phyloP scores from a whole-genome alignment of 2,113 vertebrate genomes.

The Oreochromis niloticus region DNA sequence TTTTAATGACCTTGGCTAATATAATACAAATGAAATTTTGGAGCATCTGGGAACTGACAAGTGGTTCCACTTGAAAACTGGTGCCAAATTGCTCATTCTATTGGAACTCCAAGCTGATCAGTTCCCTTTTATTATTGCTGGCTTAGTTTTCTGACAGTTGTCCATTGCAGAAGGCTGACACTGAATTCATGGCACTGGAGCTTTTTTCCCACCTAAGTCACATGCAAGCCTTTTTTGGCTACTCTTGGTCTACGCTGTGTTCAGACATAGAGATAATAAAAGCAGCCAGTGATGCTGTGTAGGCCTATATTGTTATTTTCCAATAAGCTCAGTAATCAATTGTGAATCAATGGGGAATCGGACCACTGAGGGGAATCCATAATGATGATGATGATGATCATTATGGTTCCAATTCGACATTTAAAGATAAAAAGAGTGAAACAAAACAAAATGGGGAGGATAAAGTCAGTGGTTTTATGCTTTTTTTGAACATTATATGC shows the following conservation, averaged over 20 bases:
- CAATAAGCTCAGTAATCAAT: not conserved
- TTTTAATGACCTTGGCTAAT: not conserved
- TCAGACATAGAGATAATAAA: not conserved
- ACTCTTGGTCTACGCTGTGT: not conserved
- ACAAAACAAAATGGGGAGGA: not conserved
- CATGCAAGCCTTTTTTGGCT: not conserved
- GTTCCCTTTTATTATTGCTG: not conserved
- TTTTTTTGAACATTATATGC: not conserved
- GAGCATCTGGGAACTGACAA: not conserved
- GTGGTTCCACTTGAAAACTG: not conserved
- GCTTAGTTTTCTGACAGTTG: not conserved
- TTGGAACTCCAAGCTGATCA: not conserved
- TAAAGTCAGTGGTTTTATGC: not conserved
- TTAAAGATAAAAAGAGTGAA: not conserved
- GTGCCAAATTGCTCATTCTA: not conserved
- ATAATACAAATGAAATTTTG: not conserved
- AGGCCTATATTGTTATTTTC: not conserved
- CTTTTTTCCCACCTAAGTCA: not conserved
- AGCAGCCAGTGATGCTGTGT: not conserved
- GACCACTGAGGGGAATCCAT: not conserved
- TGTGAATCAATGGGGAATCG: not conserved
- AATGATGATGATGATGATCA: no score
- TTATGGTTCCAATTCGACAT: not conserved
- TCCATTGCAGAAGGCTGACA: not conserved
- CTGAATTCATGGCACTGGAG: not conserved